Evolutionary conservation across 2,113 vertebrate species (phyloP).

Genomic region (Neogobius melanostomus): DNA sequence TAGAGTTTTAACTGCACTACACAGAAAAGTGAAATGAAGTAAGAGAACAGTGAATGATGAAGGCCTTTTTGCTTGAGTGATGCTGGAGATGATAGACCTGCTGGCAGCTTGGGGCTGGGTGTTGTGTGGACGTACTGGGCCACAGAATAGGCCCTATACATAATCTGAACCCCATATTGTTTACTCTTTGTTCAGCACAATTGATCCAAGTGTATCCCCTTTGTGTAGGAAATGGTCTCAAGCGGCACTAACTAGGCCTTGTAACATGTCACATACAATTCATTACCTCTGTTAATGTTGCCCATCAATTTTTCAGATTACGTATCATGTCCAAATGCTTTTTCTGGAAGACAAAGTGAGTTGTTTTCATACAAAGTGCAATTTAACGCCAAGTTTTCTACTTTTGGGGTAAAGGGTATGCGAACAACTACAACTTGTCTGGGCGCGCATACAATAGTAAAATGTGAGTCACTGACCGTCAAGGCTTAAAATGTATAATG

Average conservation of each 20-base stretch:
- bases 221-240: constrained; percentile 65
- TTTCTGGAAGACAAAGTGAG: too few relatives aligned
- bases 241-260: constrained; percentile 65
- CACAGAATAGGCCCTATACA: constrained; percentile 67
- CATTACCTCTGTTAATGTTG: not conserved
- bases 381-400: constrained; percentile 34
- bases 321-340: constrained; percentile 6
- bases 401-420: constrained; percentile 21
- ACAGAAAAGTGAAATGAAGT: constrained; percentile 11
- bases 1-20: too few relatives aligned
- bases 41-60: constrained; percentile 11
- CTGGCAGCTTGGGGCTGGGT: constrained; percentile 68
- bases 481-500: not conserved
- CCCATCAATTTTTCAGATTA: too few relatives aligned
- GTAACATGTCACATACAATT: constrained; percentile 51
- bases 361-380: constrained; percentile 52
- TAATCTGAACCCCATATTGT: constrained; percentile 73
- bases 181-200: constrained; percentile 70
- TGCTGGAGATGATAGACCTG: constrained; percentile 64
- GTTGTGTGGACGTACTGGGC: constrained; percentile 66
- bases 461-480: not conserved
- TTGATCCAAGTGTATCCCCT: constrained; percentile 73
- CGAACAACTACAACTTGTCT: constrained; percentile 1
- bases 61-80: constrained; percentile 68
- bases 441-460: constrained; percentile 6